Percentiles rank a stretch among this genome's conserved stretches.
These are phyloP conservation scores for Microplitis demolitor DNA, from an alignment of 1,140 invertebrate species.

Conservation along the genomic window DNA sequence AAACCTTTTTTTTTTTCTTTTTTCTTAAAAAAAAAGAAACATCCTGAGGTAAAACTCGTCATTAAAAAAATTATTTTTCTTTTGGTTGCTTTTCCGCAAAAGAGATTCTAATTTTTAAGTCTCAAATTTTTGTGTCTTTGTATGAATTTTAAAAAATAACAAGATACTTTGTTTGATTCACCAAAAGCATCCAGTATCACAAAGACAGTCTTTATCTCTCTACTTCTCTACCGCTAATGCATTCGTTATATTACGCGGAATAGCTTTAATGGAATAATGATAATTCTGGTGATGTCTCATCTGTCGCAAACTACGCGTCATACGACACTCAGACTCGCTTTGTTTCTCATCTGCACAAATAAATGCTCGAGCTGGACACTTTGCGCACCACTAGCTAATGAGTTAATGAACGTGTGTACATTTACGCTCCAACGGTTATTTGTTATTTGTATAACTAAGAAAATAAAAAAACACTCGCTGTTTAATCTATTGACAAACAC, in stretches of 20 bases:
- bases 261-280: neutral
- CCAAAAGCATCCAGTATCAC: slow-evolving; percentile 9
- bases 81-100: too few relatives aligned
- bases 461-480: too few relatives aligned
- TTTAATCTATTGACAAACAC: too few relatives aligned
- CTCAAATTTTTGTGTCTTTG: too few relatives aligned
- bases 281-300: neutral
- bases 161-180: neutral
- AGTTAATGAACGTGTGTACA: slow-evolving; percentile 2
- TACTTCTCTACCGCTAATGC: too few relatives aligned
- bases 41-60: too few relatives aligned
- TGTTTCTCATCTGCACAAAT: neutral
- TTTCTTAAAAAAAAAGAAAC: neutral
- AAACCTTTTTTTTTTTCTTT: neutral
- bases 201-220: neutral
- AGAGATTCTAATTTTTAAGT: too few relatives aligned
- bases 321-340: neutral
- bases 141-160: neutral
- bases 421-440: too few relatives aligned
- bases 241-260: too few relatives aligned
- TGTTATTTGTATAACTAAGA: too few relatives aligned
- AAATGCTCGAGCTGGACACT: neutral
- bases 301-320: slow-evolving; percentile 9
- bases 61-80: too few relatives aligned
- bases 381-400: neutral